phyloP scores from a whole-genome alignment of 2,113 vertebrate genomes.

The Oreamnos americanus region DNA sequence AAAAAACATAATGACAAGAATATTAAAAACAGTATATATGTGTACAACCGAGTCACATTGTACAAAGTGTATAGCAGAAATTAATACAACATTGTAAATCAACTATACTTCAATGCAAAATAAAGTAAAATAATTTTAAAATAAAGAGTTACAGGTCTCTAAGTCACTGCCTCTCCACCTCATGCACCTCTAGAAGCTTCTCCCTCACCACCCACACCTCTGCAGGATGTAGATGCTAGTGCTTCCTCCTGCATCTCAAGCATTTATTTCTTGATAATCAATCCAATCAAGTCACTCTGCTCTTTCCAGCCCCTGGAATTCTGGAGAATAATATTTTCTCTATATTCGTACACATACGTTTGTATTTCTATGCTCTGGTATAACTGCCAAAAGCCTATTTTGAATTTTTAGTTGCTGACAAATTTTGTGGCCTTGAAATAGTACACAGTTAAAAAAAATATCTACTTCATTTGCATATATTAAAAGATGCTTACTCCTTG shows the following conservation, averaged over 20 bases:
- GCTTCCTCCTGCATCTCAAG: background rate
- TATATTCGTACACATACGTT: background rate
- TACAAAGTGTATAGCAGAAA: background rate
- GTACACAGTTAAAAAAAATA: background rate
- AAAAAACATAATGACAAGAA: background rate
- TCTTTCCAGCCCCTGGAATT: background rate
- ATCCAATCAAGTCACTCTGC: background rate
- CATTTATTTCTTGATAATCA: background rate
- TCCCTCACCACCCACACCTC: background rate
- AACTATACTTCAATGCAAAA: background rate
- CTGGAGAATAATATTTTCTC: background rate
- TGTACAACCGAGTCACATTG: background rate
- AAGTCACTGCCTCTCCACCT: background rate
- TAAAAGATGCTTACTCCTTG: no score
- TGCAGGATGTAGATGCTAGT: background rate
- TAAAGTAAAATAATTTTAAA: background rate
- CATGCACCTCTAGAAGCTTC: background rate
- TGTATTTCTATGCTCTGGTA: background rate
- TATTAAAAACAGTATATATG: background rate
- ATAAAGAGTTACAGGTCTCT: background rate
- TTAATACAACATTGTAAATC: background rate
- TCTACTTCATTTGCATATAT: background rate
- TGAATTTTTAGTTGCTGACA: background rate
- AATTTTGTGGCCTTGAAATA: background rate
- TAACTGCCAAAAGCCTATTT: constrained; percentile 13